Conservation (phyloP, 2,797 vertebrate genomes). For the Oreonectes daqikongensis region DNA sequence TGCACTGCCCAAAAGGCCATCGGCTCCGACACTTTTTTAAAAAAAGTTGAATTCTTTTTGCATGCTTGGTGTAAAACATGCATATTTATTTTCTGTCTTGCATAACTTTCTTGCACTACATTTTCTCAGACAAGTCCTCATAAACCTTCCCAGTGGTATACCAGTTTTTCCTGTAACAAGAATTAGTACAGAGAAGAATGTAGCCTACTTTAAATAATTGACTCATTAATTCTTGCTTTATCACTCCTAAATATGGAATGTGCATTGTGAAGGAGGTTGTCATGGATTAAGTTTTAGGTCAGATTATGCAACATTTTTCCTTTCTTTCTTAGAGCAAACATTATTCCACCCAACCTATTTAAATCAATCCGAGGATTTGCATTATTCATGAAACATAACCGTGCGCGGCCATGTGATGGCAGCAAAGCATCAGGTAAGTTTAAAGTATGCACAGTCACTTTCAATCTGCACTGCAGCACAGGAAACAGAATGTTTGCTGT, state of each 20-base stretch:
- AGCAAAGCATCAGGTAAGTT: constrained; percentile 26
- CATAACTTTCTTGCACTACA: not conserved
- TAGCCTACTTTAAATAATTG: not conserved
- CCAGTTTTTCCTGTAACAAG: not conserved
- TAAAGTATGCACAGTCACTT: not conserved
- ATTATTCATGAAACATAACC: not conserved
- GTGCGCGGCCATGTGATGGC: constrained; percentile 20
- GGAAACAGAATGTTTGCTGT: not conserved
- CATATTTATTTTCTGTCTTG: not conserved
- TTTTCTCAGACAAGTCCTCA: not conserved
- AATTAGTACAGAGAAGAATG: not conserved
- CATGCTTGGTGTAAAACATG: not conserved
- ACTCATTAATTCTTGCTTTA: not conserved
- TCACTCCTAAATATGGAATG: constrained; percentile 24
- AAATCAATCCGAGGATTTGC: not conserved
- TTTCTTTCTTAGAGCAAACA: not conserved
- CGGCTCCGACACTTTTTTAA: too few species aligned
- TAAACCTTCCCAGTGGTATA: not conserved
- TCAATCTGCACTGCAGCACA: constrained; percentile 25
- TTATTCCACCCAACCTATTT: not conserved
- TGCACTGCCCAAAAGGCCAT: too few species aligned
- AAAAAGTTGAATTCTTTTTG: too few species aligned
- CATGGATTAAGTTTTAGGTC: not conserved
- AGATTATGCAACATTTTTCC: not conserved
- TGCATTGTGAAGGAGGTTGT: constrained; percentile 1